phyloP scores from a whole-genome alignment of 2,888 invertebrate species.

The Leptopterna dolabrata region DNA sequence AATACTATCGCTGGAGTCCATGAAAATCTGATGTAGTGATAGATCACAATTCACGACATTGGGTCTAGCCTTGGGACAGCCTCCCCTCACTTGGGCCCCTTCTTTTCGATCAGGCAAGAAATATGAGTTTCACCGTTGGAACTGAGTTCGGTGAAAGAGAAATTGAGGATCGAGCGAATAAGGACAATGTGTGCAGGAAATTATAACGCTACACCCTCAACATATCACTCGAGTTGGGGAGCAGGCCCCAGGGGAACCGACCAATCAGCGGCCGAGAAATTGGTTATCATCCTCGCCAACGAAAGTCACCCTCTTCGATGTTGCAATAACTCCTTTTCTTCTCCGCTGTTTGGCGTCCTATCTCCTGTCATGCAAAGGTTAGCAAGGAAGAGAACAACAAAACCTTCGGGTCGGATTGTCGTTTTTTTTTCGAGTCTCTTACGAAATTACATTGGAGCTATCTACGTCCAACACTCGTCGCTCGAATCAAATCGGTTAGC shows the following conservation, averaged over 20 bases:
- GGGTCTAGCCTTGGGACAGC: background rate
- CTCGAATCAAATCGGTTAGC: background rate
- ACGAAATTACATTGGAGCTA: background rate
- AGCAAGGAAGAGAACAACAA: background rate
- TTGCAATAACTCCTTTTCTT: conserved; percentile 12
- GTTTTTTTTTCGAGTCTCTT: background rate
- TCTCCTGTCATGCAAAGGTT: background rate
- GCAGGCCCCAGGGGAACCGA: conserved; percentile 14
- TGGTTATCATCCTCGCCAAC: conserved; percentile 45
- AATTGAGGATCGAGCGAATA: background rate
- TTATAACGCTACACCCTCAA: conserved; percentile 20
- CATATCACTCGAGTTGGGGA: background rate
- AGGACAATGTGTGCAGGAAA: conserved; percentile 38
- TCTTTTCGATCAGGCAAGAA: background rate
- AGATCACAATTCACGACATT: too few species aligned
- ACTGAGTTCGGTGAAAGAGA: background rate
- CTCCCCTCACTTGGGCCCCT: background rate
- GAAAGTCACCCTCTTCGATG: background rate
- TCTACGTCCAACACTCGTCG: background rate
- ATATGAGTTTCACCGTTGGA: background rate
- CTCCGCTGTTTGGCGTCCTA: background rate
- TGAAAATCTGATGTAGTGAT: too few species aligned
- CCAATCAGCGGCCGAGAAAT: conserved; percentile 54
- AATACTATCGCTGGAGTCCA: too few species aligned
- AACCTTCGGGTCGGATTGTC: background rate